A percentile compares a stretch with the other conserved stretches of the same genome.
Evolutionary conservation across 1,140 invertebrate genomes (phyloP).

Genomic region (Araneus ventricosus): DNA sequence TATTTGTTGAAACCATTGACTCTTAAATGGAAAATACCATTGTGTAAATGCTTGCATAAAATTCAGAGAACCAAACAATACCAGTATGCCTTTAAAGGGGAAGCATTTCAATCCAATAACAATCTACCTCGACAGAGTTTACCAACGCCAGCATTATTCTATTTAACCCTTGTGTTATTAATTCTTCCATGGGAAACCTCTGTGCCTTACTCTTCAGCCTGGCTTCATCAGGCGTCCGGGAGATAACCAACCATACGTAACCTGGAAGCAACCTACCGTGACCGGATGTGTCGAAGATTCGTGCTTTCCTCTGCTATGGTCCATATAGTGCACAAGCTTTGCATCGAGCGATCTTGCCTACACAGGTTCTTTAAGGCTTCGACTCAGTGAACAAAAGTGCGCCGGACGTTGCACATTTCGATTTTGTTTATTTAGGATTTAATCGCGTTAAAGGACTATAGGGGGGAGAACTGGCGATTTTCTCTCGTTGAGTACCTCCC

Average conservation of each 20-base stretch:
- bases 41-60: too few relatives aligned
- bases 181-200: neutral
- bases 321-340: constrained; percentile 16
- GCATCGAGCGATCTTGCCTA: neutral
- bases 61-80: too few relatives aligned
- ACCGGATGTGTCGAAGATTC: constrained; percentile 35
- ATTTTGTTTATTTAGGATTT: constrained; percentile 52
- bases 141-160: neutral
- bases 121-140: neutral
- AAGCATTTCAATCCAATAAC: neutral
- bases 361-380: constrained; percentile 10
- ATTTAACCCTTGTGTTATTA: constrained; percentile 16
- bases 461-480: neutral
- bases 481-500: constrained; percentile 2
- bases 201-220: neutral
- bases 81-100: neutral
- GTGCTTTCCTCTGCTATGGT: constrained; percentile 27
- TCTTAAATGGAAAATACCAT: too few relatives aligned
- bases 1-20: too few relatives aligned
- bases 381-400: constrained; percentile 39
- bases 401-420: constrained; percentile 45
- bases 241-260: constrained; percentile 45
- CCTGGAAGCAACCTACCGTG: constrained; percentile 48
- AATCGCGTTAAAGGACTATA: constrained; percentile 19
- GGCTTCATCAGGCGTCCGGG: constrained; percentile 50